Percentiles rank a stretch among this genome's conserved stretches.
These are phyloP conservation scores for Abrostola triplasia DNA, from an alignment of 2,888 invertebrate species.

Conservation along the genomic window DNA sequence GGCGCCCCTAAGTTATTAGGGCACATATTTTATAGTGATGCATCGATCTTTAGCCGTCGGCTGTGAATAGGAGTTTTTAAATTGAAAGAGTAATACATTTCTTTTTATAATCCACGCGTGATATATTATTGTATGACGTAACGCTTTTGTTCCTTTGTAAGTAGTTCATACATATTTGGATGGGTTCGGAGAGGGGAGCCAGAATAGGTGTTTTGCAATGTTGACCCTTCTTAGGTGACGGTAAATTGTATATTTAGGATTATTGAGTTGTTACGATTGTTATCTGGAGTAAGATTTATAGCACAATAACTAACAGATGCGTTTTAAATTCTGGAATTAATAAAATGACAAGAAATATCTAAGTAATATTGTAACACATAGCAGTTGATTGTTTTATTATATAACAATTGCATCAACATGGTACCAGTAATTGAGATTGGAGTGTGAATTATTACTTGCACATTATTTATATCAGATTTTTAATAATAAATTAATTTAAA, in stretches of 20 bases:
- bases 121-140: conserved; percentile 56
- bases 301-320: too few species aligned
- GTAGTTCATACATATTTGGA: conserved; percentile 26
- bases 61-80: conserved; percentile 78
- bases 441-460: too few species aligned
- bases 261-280: neutral
- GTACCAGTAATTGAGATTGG: too few species aligned
- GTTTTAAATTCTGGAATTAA: too few species aligned
- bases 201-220: conserved; percentile 20
- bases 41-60: conserved; percentile 74
- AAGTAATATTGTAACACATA: too few species aligned
- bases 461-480: too few species aligned
- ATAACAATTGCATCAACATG: conserved; percentile 5
- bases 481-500: too few species aligned
- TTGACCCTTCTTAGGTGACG: conserved; percentile 4
- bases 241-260: conserved; percentile 4
- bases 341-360: too few species aligned
- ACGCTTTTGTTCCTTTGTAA: conserved; percentile 41
- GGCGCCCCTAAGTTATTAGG: conserved; percentile 68
- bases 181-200: conserved; percentile 3
- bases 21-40: conserved; percentile 75
- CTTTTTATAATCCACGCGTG: conserved; percentile 70
- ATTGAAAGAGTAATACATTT: conserved; percentile 74
- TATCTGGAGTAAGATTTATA: neutral
- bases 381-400: neutral